phyloP scores from a whole-genome alignment of 2,797 vertebrate species.

The Neomorphus geoffroyi region DNA sequence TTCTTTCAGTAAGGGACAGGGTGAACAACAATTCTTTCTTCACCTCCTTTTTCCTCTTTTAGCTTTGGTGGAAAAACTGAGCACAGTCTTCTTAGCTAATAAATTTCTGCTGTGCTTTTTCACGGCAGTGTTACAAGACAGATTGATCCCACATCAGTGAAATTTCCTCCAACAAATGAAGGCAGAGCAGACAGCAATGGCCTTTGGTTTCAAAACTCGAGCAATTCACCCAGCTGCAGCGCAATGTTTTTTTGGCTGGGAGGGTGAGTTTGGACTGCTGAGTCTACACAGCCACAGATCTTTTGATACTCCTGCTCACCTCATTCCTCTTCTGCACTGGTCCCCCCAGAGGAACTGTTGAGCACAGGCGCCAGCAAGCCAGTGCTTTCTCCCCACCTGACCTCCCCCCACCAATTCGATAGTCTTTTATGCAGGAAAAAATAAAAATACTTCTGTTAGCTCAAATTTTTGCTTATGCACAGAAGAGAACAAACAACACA shows the following conservation, averaged over 20 bases:
- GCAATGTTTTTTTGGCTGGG: background rate
- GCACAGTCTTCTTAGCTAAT: background rate
- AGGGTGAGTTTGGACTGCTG: background rate
- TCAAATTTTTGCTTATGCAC: background rate
- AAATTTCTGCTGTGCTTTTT: background rate
- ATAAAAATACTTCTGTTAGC: background rate
- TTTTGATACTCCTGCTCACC: background rate
- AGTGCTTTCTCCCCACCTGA: background rate
- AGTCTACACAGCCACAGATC: background rate
- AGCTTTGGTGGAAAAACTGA: background rate
- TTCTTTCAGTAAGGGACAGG: background rate
- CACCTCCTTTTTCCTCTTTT: background rate
- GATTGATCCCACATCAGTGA: background rate
- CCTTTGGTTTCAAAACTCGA: background rate
- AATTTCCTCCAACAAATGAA: background rate
- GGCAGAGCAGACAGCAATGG: background rate
- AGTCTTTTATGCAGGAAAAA: background rate
- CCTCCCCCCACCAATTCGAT: no score
- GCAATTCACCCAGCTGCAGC: background rate
- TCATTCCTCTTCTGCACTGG: background rate
- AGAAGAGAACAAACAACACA: background rate
- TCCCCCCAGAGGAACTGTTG: background rate
- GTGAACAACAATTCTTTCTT: background rate
- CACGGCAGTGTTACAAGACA: background rate
- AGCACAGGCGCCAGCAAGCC: background rate